phyloP scores from a whole-genome alignment of 1,140 invertebrate species.

The Drosophila eugracilis region DNA sequence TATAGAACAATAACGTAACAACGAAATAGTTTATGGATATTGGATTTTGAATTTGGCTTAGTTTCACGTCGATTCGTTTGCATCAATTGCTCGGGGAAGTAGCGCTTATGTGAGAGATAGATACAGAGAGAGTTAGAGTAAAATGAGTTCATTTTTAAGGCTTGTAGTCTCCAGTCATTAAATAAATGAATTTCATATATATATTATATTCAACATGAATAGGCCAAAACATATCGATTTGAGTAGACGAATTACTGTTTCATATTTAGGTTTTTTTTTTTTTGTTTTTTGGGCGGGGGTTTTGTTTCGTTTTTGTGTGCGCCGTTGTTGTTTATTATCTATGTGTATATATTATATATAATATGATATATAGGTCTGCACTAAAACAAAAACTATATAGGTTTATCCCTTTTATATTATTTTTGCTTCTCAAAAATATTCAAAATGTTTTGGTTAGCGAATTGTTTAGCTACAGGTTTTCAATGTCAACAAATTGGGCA shows the following conservation, averaged over 20 bases:
- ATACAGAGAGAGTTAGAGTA: constrained; percentile 49
- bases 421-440: constrained; percentile 73
- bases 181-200: constrained; percentile 56
- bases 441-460: constrained; percentile 65
- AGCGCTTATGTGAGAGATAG: constrained; percentile 55
- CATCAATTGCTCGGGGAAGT: constrained; percentile 50
- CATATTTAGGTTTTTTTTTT: constrained; percentile 26
- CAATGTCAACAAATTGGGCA: constrained; percentile 78
- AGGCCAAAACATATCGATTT: constrained; percentile 70
- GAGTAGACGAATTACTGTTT: constrained; percentile 49
- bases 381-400: constrained; percentile 60
- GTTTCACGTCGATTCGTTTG: constrained; percentile 45
- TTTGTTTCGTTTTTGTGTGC: constrained; percentile 53
- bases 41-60: constrained; percentile 55
- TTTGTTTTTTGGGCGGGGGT: constrained; percentile 19
- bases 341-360: constrained; percentile 45
- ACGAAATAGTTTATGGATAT: constrained; percentile 46
- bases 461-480: constrained; percentile 79
- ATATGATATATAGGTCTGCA: constrained; percentile 56
- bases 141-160: constrained; percentile 53
- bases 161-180: constrained; percentile 83
- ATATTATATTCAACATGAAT: constrained; percentile 61
- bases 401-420: constrained; percentile 11
- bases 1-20: constrained; percentile 44
- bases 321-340: constrained; percentile 45